Evolutionary conservation across 2,113 vertebrate species (phyloP).

Genomic region (Eira barbara): DNA sequence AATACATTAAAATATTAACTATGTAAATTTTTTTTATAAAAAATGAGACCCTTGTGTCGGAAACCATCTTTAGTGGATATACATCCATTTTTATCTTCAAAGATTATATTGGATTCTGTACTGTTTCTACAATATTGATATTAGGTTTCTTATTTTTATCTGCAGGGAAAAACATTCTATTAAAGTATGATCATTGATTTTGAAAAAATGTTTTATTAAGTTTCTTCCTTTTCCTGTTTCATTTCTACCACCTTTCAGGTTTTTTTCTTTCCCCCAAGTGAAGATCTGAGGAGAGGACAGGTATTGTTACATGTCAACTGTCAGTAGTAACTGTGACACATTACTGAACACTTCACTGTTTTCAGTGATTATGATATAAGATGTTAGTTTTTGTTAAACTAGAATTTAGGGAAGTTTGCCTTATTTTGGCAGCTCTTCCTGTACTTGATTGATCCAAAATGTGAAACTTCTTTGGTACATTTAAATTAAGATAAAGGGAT

Average conservation of each 20-base stretch:
- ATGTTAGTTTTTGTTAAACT: slow-evolving; percentile 22
- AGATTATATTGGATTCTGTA: slow-evolving; percentile 3
- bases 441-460: slow-evolving; percentile 41
- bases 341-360: slow-evolving; percentile 61
- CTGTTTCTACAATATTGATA: slow-evolving; percentile 33
- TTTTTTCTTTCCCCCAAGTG: slow-evolving; percentile 68
- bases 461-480: slow-evolving; percentile 47
- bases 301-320: slow-evolving; percentile 65
- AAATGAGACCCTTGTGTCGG: slow-evolving; percentile 38
- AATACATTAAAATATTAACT: slow-evolving; percentile 47
- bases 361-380: slow-evolving; percentile 56
- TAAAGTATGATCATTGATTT: slow-evolving; percentile 54
- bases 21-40: slow-evolving; percentile 25
- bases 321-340: slow-evolving; percentile 56
- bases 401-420: slow-evolving; percentile 50
- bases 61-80: slow-evolving; percentile 44
- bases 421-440: slow-evolving; percentile 56
- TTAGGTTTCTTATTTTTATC: slow-evolving; percentile 52
- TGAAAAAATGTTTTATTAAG: slow-evolving; percentile 62
- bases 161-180: slow-evolving; percentile 46
- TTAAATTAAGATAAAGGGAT: slow-evolving; percentile 49
- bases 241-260: slow-evolving; percentile 65
- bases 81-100: slow-evolving; percentile 49
- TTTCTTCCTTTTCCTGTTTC: slow-evolving; percentile 65
- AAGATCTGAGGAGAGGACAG: slow-evolving; percentile 71